These are phyloP conservation scores for Drosophila pseudoobscura DNA, from an alignment of 1,140 invertebrate species.

Conservation along the genomic window DNA sequence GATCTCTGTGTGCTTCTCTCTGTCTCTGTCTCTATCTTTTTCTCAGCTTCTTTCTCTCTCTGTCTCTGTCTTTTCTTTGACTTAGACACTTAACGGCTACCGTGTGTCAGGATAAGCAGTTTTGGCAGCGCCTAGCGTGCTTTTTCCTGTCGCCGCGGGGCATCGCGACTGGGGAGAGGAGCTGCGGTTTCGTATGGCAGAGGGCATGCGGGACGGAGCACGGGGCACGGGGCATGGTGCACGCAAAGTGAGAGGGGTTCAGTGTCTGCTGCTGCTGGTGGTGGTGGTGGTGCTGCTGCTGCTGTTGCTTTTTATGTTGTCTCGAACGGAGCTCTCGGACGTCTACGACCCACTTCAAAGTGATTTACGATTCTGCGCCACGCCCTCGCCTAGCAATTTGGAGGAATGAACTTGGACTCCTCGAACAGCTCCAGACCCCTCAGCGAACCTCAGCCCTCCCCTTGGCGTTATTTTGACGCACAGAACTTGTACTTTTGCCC, in stretches of 20 bases:
- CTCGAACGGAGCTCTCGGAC: conserved; percentile 73
- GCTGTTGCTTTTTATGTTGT: conserved; percentile 46
- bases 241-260: neutral
- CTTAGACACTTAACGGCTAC: conserved; percentile 70
- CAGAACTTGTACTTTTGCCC: conserved; percentile 63
- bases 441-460: conserved; percentile 2
- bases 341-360: conserved; percentile 83
- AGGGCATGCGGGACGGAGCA: neutral
- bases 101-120: conserved; percentile 71
- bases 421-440: conserved; percentile 1
- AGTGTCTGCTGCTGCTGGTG: conserved; percentile 16
- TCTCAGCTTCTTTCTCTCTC: conserved; percentile 12
- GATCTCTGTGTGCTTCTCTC: conserved; percentile 30
- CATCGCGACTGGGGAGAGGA: conserved; percentile 18
- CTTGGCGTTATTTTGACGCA: conserved; percentile 56
- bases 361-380: conserved; percentile 83
- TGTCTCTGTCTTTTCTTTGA: conserved; percentile 25
- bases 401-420: conserved; percentile 67
- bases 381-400: conserved; percentile 81
- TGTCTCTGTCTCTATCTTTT: conserved; percentile 22
- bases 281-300: conserved; percentile 15
- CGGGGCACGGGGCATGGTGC: neutral
- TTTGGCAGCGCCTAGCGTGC: conserved; percentile 69
- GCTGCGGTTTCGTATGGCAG: neutral
- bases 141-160: conserved; percentile 72